Evolutionary conservation across 2,113 vertebrate species (phyloP).

Genomic region (Myrmophylax atrothorax): DNA sequence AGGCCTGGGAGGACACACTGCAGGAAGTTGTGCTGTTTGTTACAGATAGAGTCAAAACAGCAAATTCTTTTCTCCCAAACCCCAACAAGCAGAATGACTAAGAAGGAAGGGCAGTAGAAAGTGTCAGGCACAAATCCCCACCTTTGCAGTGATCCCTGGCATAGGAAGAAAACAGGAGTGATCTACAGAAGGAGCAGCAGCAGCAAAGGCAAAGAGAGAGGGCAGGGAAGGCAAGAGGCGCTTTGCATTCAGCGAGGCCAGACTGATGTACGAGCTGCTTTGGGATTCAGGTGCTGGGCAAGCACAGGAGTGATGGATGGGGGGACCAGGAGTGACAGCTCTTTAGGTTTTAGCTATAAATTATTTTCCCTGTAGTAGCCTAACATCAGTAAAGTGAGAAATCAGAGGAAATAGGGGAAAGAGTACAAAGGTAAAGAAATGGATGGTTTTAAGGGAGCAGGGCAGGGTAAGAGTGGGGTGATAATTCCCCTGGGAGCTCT

Average conservation of each 20-base stretch:
- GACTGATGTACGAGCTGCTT: neutral
- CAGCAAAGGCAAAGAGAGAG: neutral
- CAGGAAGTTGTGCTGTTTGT: neutral
- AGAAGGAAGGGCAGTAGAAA: neutral
- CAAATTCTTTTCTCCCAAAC: rapidly evolving
- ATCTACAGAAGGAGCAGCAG: neutral
- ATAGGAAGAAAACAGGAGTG: neutral
- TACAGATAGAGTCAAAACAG: neutral
- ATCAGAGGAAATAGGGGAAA: neutral
- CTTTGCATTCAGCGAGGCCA: neutral
- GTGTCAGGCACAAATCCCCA: neutral
- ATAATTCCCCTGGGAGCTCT: neutral
- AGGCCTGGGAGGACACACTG: rapidly evolving
- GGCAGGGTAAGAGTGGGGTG: neutral
- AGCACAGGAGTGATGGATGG: neutral
- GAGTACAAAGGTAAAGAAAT: neutral
- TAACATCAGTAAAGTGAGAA: neutral
- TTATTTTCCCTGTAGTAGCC: neutral
- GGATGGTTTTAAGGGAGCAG: neutral
- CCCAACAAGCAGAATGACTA: neutral
- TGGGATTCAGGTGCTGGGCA: neutral
- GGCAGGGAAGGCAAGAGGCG: neutral
- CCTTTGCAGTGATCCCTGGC: neutral
- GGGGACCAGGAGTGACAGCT: neutral
- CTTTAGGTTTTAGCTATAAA: neutral